Base-by-base conservation (phyloP, 2,888 invertebrate species). In the Urechis unicinctus region DNA sequence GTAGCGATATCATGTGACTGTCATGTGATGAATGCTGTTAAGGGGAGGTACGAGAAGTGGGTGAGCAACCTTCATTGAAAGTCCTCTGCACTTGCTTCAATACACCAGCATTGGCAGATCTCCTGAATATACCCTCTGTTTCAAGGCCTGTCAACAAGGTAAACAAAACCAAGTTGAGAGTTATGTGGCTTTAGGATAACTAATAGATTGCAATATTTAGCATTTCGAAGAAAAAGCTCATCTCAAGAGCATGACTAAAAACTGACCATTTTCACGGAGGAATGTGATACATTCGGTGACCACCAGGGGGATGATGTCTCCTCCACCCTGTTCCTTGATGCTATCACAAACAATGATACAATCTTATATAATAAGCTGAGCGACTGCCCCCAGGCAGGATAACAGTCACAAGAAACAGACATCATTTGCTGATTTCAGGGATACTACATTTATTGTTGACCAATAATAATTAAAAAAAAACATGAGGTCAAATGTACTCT, bases 71-170 rank as follows among this genome's bases (percentile, higher is more conserved):
- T 61, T 84, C 83, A 80, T 98, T 94, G 69, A 93, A 91, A 45
- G 85, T 84, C 55, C 85, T 83, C 74, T 95, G 93, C 22, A 93
- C 83, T 66, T 89, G 86, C 74, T 88, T 90, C 44, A 98, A 86
- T 64, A 88, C 85, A 1, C 84, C 78, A 58, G 88, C 87, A 75
- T 88, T 91, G 0, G 93, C 91, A 1, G 93, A 94, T 66, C 97
- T 85, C 65, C 98, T 84, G 79, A 98, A 98, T 69, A 98, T 85
- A 2, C 98, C 98, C 78, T 97, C 96, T 0, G 92, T 91, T 78
- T 94, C 92, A 59, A 96, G 80, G 46, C 90, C 93, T 89, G 74
- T 21, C n/a, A 47, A 47, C 25, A 28, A 43, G n/a, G 1, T 21
- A 4, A 24, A 25, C 24, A 45, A 21, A 45, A 36, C 9, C 9